Evolutionary conservation across 2,113 vertebrate genomes (phyloP), one percentile per base, ranked within the genome.

Genomic region (Lepisosteus osseus): DNA sequence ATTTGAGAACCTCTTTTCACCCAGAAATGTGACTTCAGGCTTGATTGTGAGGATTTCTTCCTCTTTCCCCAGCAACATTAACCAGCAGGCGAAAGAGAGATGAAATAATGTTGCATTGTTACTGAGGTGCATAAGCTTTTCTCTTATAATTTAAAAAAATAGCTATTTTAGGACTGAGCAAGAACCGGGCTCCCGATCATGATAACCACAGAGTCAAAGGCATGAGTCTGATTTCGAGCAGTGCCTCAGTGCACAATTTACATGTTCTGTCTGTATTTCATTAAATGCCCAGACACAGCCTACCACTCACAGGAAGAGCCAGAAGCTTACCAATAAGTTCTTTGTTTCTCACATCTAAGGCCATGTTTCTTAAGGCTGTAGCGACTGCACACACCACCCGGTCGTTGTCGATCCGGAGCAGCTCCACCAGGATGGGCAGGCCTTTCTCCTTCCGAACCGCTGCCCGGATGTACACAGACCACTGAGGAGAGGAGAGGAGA

Each of bases 391-490:
- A 99, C 62, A 99, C 97, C 79, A 99, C 97, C 7, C 97, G 95
- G 85, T 99, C 97, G 4, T 97, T 98, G 90, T 99, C 97, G 94
- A 99, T 98, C 81, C 97, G 94, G 75, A 99, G 93, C 76, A 99
- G 88, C 74, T 99, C 97, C 89, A 99, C 97, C 11, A 99, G 80
- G 70, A 99, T 99, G 0, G 97, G 97, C 80, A 99, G 90, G 77
- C 97, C 97, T 84, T 99, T 99, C 78, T 99, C 97, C 71, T 99
- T 99, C 59, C 97, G 95, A 74, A 99, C 97, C 0, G 97, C 97
- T 13, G 96, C 96, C 0, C 97, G 94, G 78, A 99, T 98, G 72
- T 99, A 99, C 71, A 98, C 94, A 0, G 97, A 99, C 97, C 97
- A 99, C 97, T 99, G 87, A 1, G 72, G 76, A 82, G 55, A 83